Conservation (phyloP, 2,113 vertebrate species). For the Setophaga petechia region DNA sequence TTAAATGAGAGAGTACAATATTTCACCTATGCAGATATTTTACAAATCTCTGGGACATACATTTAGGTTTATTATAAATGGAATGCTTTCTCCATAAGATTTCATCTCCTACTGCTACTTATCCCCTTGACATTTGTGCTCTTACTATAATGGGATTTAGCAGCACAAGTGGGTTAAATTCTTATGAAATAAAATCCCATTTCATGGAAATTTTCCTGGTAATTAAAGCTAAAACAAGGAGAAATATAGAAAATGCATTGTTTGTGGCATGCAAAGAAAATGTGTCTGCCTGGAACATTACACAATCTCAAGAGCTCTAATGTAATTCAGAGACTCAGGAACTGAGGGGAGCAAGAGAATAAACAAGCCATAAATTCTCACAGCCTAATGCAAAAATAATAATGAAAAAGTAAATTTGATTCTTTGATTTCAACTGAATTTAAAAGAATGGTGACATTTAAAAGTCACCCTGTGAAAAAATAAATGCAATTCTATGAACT, state of each 20-base stretch:
- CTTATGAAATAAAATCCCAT: conserved; percentile 34
- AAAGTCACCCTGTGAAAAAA: conserved; percentile 26
- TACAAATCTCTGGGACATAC: background rate
- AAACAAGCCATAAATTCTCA: background rate
- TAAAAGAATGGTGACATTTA: conserved; percentile 13
- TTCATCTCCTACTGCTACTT: background rate
- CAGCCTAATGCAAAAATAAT: conserved; percentile 20
- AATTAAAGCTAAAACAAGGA: background rate
- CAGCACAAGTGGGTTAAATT: background rate
- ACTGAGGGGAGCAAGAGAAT: background rate
- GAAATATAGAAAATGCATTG: background rate
- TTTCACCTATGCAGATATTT: background rate
- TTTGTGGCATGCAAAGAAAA: background rate
- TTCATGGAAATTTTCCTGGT: conserved; percentile 22
- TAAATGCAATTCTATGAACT: conserved; percentile 1
- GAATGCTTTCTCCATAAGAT: background rate
- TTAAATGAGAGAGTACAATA: background rate
- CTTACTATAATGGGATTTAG: background rate
- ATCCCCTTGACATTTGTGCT: background rate
- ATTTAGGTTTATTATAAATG: background rate
- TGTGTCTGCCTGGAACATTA: background rate
- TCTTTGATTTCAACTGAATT: background rate
- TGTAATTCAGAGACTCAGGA: background rate
- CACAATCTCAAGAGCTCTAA: background rate
- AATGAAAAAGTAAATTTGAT: conserved; percentile 15